phyloP scores from a whole-genome alignment of 2,888 invertebrate genomes.

The Blastobasis lacticolella region DNA sequence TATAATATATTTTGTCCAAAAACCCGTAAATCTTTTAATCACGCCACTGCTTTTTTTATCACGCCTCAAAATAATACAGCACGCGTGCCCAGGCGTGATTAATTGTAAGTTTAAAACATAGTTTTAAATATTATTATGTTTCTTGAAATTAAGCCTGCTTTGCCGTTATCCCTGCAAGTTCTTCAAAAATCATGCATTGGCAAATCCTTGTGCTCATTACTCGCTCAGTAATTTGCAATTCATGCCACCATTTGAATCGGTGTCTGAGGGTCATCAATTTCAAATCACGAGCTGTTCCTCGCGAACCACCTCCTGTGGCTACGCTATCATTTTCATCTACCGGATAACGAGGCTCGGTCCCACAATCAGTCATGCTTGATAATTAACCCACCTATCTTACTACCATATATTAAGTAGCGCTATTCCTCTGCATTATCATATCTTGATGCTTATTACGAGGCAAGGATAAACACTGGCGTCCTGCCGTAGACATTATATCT shows the following conservation, averaged over 20 bases:
- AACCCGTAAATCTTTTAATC: too few species aligned
- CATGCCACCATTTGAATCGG: not conserved
- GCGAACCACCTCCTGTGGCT: not conserved
- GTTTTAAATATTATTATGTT: too few species aligned
- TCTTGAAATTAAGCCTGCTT: too few species aligned
- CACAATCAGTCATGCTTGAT: conserved; percentile 5
- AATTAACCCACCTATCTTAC: conserved; percentile 7
- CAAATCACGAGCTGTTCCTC: not conserved
- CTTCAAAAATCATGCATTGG: not conserved
- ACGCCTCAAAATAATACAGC: too few species aligned
- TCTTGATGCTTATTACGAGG: too few species aligned
- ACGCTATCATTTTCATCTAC: conserved; percentile 2
- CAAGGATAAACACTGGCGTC: too few species aligned
- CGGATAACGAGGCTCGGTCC: conserved; percentile 3
- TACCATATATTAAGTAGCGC: conserved; percentile 4
- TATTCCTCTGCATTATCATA: too few species aligned
- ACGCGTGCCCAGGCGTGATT: too few species aligned
- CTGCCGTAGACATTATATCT: not conserved
- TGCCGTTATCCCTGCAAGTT: too few species aligned
- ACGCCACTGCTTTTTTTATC: too few species aligned
- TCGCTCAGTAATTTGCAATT: not conserved
- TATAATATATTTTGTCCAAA: too few species aligned
- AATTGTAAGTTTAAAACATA: too few species aligned
- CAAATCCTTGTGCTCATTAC: not conserved
- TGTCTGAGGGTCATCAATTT: not conserved